Evolutionary conservation across 2,113 vertebrate genomes (phyloP).

Genomic region (Ptychochromis oligacanthus): DNA sequence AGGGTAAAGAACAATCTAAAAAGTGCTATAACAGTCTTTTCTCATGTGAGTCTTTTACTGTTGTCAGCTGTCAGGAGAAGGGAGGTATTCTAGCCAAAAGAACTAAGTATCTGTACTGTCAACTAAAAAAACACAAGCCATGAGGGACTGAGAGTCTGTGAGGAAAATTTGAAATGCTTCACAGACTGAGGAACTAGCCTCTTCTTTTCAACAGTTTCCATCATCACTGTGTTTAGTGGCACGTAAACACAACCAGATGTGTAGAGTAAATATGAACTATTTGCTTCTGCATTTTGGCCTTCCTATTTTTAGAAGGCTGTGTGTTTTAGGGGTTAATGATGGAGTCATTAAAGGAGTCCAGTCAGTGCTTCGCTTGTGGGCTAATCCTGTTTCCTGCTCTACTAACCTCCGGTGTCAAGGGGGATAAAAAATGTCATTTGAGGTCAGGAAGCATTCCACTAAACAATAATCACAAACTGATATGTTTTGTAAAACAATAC

Average conservation of each 20-base stretch:
- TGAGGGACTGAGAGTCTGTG: not conserved
- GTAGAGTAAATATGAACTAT: slow-evolving; percentile 72
- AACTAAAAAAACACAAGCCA: not conserved
- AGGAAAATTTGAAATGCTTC: not conserved
- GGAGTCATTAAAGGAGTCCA: slow-evolving; percentile 91
- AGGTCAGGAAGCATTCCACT: slow-evolving; percentile 84
- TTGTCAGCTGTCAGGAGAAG: not conserved
- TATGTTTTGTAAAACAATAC: slow-evolving; percentile 51
- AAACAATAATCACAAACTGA: slow-evolving; percentile 85
- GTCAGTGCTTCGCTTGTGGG: slow-evolving; percentile 76
- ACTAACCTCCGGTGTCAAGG: slow-evolving; percentile 93
- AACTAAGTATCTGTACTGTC: not conserved
- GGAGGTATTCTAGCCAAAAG: not conserved
- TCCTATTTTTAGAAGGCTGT: slow-evolving; percentile 89
- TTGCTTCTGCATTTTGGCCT: slow-evolving; percentile 75
- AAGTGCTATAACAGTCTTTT: not conserved
- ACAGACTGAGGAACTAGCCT: not conserved
- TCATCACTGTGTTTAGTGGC: slow-evolving; percentile 4
- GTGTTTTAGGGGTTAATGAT: slow-evolving; percentile 87
- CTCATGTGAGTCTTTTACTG: not conserved
- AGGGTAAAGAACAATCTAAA: not conserved
- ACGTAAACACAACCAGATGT: slow-evolving; percentile 80
- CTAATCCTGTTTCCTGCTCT: slow-evolving; percentile 91
- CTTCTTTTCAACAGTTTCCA: not conserved
- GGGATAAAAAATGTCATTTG: slow-evolving; percentile 85